These are phyloP conservation scores for Chloroceryle inda DNA, from an alignment of 2,797 vertebrate species.

Conservation along the genomic window DNA sequence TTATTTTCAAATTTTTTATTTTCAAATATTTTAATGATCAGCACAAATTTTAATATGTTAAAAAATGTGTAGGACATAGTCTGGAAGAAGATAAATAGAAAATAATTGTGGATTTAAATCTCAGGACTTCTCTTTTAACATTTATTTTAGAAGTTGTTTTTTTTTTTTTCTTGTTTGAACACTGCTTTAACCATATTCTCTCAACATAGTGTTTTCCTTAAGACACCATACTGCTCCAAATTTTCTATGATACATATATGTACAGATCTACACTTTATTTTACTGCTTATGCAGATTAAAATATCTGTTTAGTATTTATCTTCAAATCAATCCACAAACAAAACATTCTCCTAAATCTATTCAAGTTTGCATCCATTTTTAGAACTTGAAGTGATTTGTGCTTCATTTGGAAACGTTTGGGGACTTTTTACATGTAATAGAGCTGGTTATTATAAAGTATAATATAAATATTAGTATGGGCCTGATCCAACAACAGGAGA, in stretches of 20 bases:
- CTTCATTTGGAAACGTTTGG: not conserved
- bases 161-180: not conserved
- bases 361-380: not conserved
- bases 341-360: not conserved
- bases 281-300: not conserved
- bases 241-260: not conserved
- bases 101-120: not conserved
- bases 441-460: not conserved
- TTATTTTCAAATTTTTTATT: not conserved
- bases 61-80: not conserved
- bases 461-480: not conserved
- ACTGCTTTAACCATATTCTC: not conserved
- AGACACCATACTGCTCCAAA: not conserved
- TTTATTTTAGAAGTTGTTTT: not conserved
- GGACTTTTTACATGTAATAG: not conserved
- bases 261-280: not conserved
- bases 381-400: not conserved
- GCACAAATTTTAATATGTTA: not conserved
- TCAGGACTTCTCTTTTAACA: not conserved
- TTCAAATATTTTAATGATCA: not conserved
- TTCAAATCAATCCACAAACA: slow-evolving; percentile 44
- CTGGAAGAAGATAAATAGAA: not conserved
- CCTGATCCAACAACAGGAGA: not conserved
- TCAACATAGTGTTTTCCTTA: not conserved
- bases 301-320: not conserved